Evolutionary conservation across 2,797 vertebrate species (phyloP).

Genomic region (Crocidura indochinensis): DNA sequence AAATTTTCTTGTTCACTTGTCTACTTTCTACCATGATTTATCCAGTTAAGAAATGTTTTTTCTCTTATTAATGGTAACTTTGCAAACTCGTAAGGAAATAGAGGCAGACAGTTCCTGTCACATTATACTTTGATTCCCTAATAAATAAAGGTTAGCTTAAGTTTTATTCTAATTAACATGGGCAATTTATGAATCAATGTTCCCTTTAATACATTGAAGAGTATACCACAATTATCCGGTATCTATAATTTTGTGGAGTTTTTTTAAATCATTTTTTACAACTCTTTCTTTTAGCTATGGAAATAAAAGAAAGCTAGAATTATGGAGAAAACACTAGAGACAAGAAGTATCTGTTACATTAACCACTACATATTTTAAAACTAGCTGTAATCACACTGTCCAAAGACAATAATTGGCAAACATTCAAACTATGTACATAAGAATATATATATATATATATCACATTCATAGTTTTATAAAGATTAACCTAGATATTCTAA

Average conservation of each 20-base stretch:
- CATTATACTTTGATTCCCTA: neutral
- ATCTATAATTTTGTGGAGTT: neutral
- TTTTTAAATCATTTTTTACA: constrained; percentile 3
- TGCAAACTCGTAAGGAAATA: neutral
- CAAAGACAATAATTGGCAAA: constrained; percentile 45
- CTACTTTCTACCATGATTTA: neutral
- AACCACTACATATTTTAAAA: constrained; percentile 61
- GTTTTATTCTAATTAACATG: too few species aligned
- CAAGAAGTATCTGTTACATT: neutral
- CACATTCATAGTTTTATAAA: neutral
- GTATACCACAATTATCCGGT: constrained; percentile 28
- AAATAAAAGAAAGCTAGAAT: constrained; percentile 59
- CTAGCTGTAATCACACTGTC: constrained; percentile 16
- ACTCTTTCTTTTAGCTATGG: constrained; percentile 55
- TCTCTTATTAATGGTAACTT: constrained; percentile 33
- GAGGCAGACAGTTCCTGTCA: neutral
- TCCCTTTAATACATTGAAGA: constrained; percentile 27
- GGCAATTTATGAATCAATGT: constrained; percentile 1
- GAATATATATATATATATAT: constrained; percentile 56
- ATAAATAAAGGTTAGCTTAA: neutral
- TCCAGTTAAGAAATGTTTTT: constrained; percentile 22
- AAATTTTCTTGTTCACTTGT: constrained; percentile 30
- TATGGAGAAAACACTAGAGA: neutral
- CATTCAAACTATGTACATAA: constrained; percentile 39
- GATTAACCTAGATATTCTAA: constrained; percentile 40